Percentiles rank a stretch among this genome's conserved stretches.
phyloP scores from a whole-genome alignment of 2,113 vertebrate genomes.

The Thryonomys swinderianus region DNA sequence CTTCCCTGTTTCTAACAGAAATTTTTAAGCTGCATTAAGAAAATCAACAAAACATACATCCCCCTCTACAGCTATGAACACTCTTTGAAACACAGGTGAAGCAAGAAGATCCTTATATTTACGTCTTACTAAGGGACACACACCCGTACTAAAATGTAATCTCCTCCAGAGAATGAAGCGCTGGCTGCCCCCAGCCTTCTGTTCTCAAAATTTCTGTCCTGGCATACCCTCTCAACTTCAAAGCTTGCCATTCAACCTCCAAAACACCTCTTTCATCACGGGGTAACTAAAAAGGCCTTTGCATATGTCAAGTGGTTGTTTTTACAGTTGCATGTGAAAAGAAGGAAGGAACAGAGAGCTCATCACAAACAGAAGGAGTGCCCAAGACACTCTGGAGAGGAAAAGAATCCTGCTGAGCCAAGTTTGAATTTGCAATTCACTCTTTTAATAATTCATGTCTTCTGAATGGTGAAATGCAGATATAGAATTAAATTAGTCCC shows the following conservation, averaged over 20 bases:
- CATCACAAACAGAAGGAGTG: conserved; percentile 38
- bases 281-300: neutral
- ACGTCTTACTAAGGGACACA: neutral
- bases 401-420: neutral
- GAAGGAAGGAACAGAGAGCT: conserved; percentile 31
- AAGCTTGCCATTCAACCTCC: neutral
- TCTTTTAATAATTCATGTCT: conserved; percentile 39
- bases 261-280: neutral
- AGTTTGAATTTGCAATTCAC: neutral
- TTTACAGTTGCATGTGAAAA: conserved; percentile 57
- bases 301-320: neutral
- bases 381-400: neutral
- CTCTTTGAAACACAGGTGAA: neutral
- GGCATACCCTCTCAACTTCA: neutral
- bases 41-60: neutral
- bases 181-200: neutral
- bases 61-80: neutral
- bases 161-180: neutral
- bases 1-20: neutral
- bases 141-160: neutral
- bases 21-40: neutral
- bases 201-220: conserved; percentile 20
- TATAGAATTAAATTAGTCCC: conserved; percentile 57
- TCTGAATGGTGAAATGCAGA: conserved; percentile 52
- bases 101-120: neutral